Conservation (phyloP, 2,113 vertebrate species). For the Tenrec ecaudatus region DNA sequence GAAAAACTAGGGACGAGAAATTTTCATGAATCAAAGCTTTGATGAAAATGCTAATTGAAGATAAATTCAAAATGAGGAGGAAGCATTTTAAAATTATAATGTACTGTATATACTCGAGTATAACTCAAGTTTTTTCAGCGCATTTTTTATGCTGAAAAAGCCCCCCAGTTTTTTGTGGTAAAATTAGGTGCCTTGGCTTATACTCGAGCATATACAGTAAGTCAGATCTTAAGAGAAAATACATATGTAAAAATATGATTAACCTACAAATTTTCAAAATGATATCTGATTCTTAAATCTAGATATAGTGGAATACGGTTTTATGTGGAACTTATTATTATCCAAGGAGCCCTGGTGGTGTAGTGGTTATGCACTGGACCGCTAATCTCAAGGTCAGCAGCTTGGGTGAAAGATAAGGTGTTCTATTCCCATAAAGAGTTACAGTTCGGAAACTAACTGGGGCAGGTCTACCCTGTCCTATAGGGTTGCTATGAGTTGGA, state of each 20-base stretch:
- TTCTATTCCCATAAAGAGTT: too few relatives aligned
- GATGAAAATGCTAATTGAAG: slow-evolving; percentile 15
- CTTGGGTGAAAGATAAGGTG: too few relatives aligned
- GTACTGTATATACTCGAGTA: not conserved
- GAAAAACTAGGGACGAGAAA: slow-evolving; percentile 50
- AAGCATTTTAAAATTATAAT: slow-evolving; percentile 32
- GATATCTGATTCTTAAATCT: slow-evolving; percentile 10
- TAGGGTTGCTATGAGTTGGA: too few relatives aligned
- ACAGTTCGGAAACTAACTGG: too few relatives aligned
- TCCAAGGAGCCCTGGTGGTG: too few relatives aligned
- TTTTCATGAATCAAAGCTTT: slow-evolving; percentile 14
- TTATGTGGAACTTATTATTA: not conserved
- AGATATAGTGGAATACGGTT: not conserved
- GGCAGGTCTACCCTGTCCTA: too few relatives aligned
- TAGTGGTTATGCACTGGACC: too few relatives aligned
- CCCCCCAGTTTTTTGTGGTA: too few relatives aligned
- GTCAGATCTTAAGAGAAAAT: slow-evolving; percentile 5
- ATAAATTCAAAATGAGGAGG: slow-evolving; percentile 48
- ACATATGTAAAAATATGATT: not conserved
- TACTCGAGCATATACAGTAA: not conserved
- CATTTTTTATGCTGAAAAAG: too few relatives aligned
- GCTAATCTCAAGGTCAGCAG: too few relatives aligned
- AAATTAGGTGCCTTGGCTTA: too few relatives aligned
- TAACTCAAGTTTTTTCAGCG: too few relatives aligned
- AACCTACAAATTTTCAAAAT: slow-evolving; percentile 9